Conservation (phyloP, 1,140 invertebrate genomes). For the Acromyrmex heyeri region DNA sequence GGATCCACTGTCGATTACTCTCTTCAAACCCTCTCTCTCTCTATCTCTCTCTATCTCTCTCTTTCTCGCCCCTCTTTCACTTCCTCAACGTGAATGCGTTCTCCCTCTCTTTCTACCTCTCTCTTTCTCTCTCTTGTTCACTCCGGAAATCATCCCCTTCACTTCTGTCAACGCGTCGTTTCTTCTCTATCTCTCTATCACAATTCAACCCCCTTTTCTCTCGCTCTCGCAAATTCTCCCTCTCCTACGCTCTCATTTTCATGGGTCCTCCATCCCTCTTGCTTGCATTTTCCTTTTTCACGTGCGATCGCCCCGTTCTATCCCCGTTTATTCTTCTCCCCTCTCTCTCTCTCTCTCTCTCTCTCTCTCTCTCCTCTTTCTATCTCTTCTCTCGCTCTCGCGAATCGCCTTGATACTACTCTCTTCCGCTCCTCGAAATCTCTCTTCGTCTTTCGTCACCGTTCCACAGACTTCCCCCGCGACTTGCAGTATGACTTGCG, state of each 20-base stretch:
- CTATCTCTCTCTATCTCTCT: neutral
- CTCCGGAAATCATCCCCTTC: neutral
- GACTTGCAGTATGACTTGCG: constrained; percentile 37
- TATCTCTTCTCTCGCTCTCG: neutral
- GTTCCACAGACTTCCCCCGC: constrained; percentile 31
- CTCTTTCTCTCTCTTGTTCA: neutral
- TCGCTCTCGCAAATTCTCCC: neutral
- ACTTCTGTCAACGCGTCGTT: neutral
- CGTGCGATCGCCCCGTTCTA: constrained; percentile 43
- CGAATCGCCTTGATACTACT: constrained; percentile 39
- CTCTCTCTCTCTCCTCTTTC: neutral
- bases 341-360: neutral
- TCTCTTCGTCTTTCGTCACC: constrained; percentile 59
- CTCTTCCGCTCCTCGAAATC: constrained; percentile 54
- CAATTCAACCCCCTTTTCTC: neutral
- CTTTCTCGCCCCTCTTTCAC: constrained; percentile 3
- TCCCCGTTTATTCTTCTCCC: constrained; percentile 21
- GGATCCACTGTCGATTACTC: constrained; percentile 62
- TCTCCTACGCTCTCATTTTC: neutral
- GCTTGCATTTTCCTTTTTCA: constrained; percentile 52
- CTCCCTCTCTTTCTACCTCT: constrained; percentile 4
- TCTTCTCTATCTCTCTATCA: constrained; percentile 10
- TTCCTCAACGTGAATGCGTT: neutral
- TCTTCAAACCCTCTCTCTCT: constrained; percentile 5
- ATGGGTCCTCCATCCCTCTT: neutral